phyloP scores from a whole-genome alignment of 2,797 vertebrate species.

The Vespertilio murinus region DNA sequence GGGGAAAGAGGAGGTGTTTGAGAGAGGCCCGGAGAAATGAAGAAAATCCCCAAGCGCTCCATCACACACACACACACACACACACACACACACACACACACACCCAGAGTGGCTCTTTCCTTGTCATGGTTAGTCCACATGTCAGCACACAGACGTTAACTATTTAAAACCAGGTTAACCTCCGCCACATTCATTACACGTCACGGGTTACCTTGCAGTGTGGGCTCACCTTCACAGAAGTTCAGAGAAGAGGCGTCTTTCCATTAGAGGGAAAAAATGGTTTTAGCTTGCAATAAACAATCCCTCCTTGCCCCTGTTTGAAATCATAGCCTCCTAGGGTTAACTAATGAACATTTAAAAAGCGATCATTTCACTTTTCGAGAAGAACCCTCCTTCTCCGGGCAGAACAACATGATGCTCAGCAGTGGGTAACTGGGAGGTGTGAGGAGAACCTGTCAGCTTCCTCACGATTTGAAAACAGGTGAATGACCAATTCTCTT shows the following conservation, averaged over 20 bases:
- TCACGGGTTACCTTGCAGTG: background rate
- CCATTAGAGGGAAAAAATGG: background rate
- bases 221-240: background rate
- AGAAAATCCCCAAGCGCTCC: no score
- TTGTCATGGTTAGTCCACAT: background rate
- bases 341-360: background rate
- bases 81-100: no score
- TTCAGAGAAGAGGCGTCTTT: background rate
- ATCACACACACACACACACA: no score
- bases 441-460: background rate
- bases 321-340: background rate
- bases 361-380: background rate
- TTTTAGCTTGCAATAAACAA: background rate
- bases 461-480: background rate
- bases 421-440: background rate
- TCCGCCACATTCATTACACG: background rate
- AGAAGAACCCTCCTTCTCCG: background rate
- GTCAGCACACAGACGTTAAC: background rate
- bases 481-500: slow-evolving; percentile 8
- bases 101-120: background rate
- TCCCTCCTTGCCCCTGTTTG: fast-evolving
- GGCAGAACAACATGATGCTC: background rate
- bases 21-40: background rate
- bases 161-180: background rate
- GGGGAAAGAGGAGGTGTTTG: background rate